Base-by-base conservation (phyloP, 2,888 invertebrate species). In the Ophion costatus region DNA sequence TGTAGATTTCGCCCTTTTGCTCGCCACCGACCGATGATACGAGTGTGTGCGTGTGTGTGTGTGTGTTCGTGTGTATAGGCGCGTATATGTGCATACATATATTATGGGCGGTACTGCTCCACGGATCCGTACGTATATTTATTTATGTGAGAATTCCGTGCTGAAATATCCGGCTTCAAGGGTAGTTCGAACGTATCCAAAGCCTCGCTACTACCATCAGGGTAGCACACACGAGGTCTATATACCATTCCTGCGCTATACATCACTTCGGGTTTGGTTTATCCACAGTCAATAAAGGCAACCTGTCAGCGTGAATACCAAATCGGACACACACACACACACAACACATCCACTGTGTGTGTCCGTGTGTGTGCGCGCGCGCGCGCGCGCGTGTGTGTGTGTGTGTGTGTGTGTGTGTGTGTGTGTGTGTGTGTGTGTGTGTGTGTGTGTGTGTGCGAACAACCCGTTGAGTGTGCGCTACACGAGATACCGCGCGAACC, bases 271-370 rank as follows among this genome's bases (percentile, higher is more conserved):
- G 38, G 84, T 88, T 87, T 81, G 89, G 90, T 91, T 90, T 91
- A 91, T 91, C 91, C 91, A 90, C 90, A 91, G 92, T 92, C 92
- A 92, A 92, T 92, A 92, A 92, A 91, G 91, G 88, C 90, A 89
- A 89, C 89, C 91, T 92, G 92, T 91, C 92, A 90, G 92, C 91
- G 89, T 91, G 92, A 92, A 92, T 92, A 91, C 91, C 90, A 91
- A 92, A 90, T 86, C 90, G 88, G n/a, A n/a, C n/a, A n/a, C n/a
- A n/a, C n/a, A n/a, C n/a, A n/a, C n/a, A n/a, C n/a, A n/a, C n/a
- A n/a, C n/a, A n/a, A n/a, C n/a, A n/a, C n/a, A n/a, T n/a, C n/a
- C n/a, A n/a, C n/a, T n/a, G n/a, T n/a, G n/a, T n/a, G n/a, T n/a
- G n/a, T n/a, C n/a, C n/a, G n/a, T n/a, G n/a, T n/a, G n/a, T n/a